Evolutionary conservation across 2,797 vertebrate genomes (phyloP).

Genomic region (Leuciscus waleckii): DNA sequence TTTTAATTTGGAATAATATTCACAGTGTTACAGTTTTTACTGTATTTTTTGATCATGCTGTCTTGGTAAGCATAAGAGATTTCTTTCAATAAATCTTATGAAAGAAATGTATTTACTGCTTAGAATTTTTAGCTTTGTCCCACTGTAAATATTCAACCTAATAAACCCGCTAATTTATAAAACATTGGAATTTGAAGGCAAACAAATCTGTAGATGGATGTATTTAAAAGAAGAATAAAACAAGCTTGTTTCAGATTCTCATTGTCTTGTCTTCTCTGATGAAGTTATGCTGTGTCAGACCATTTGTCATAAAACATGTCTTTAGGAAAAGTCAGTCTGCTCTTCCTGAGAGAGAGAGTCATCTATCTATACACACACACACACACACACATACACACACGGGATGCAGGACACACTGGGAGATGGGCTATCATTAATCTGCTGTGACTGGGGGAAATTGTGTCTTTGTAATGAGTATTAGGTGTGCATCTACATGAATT

Average conservation of each 20-base stretch:
- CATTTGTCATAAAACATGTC: slow-evolving; percentile 78
- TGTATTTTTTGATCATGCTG: not conserved
- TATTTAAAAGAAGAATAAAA: slow-evolving; percentile 43
- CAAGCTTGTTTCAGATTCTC: slow-evolving; percentile 45
- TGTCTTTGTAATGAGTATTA: slow-evolving; percentile 90
- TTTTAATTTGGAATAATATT: not conserved
- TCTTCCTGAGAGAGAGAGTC: slow-evolving; percentile 74
- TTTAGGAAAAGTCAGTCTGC: slow-evolving; percentile 71
- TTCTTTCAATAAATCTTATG: not conserved
- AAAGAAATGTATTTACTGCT: not conserved
- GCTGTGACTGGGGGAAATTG: slow-evolving; percentile 85
- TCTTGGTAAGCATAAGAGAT: not conserved
- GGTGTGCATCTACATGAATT: slow-evolving; percentile 89
- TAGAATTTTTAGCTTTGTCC: not conserved
- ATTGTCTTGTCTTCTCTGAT: slow-evolving; percentile 65
- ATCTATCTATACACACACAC: slow-evolving; percentile 76
- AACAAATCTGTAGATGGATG: slow-evolving; percentile 3
- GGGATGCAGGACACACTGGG: slow-evolving; percentile 74
- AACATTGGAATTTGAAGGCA: not conserved
- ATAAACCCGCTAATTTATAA: not conserved
- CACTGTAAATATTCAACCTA: slow-evolving; percentile 1
- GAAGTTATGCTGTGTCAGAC: slow-evolving; percentile 66
- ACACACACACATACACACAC: slow-evolving; percentile 61
- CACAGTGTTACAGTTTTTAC: not conserved
- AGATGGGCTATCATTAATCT: slow-evolving; percentile 83